Evolutionary conservation across 2,113 vertebrate species (phyloP).

Genomic region (Aphelocoma coerulescens): DNA sequence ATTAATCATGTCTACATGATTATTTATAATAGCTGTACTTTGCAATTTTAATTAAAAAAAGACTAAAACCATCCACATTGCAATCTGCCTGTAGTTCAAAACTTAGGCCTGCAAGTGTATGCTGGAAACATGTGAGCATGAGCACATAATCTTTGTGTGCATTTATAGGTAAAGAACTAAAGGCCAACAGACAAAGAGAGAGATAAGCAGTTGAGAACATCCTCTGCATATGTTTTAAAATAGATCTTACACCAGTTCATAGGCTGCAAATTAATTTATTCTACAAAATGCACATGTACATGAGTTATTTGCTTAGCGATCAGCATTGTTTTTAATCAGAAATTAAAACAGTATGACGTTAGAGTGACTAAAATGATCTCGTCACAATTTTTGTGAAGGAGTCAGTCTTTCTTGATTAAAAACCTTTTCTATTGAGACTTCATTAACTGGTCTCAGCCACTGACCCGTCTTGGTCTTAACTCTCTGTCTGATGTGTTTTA

Average conservation of each 20-base stretch:
- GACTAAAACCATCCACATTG: neutral
- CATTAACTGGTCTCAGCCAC: neutral
- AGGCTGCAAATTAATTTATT: neutral
- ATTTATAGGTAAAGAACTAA: neutral
- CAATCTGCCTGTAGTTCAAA: neutral
- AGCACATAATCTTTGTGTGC: neutral
- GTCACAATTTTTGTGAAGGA: neutral
- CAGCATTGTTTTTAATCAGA: neutral
- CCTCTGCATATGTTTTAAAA: neutral
- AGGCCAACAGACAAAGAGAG: neutral
- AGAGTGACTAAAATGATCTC: neutral
- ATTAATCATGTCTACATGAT: no score
- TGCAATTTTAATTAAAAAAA: neutral
- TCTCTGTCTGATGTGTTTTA: neutral
- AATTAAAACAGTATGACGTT: neutral
- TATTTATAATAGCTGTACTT: neutral
- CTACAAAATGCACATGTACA: neutral
- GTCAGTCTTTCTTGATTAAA: neutral
- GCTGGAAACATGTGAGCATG: neutral
- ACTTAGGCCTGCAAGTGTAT: neutral
- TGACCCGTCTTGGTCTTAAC: neutral
- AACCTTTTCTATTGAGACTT: neutral
- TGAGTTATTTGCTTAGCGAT: neutral
- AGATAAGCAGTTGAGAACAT: neutral
- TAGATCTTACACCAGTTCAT: neutral